Evolutionary conservation across 92 coral and sea anemone genomes (phyloP), one percentile per base, ranked within the genome.

Genomic region (Zoanthus solanderi): DNA sequence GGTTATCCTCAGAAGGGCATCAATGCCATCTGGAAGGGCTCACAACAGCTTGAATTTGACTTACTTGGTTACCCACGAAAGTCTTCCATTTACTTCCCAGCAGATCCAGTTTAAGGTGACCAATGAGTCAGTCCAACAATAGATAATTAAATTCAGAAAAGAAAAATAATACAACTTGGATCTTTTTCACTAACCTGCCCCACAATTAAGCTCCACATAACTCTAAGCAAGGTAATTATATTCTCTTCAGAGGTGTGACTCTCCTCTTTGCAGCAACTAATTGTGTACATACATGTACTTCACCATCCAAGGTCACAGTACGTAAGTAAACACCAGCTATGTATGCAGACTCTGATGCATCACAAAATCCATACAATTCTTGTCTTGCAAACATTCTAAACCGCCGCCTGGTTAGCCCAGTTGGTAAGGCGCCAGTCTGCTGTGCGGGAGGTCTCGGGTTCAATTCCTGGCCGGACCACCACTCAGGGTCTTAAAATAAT

Each of bases 61-160:
- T 76, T 13, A 88, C 85, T 75, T 91, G 71, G 63, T 93, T 93
- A 23, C 88, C 93, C 65, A 74, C 87, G 9, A 91, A 91, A 76
- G 92, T 86, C 71, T 92, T 89, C 81, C 87, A 73, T 61, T 84
- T 42, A 12, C 86, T 88, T 63, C 76, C 53, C 89, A 84, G 13
- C 66, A n/a, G 15, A 91, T 86, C 96, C 96, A 93, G 57, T 76
- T 85, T 29, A 91, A 83, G 4, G 89, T 91, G 72, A 93, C 87
- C 4, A 37, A 4, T 37, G 42, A 37, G 42, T 37, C 42, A 37
- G 42, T 37, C 42, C 42, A 37, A 4, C 42, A 37, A 37, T 37
- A 37, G 42, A 37, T 37, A 37, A 37, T 37, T 37, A 4, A 2
- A 37, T 37, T 37, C 42, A 37, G 42, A 37, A 37, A 37, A 37